Evolutionary conservation across 37 sponge, comb jelly and placozoan genomes (phyloP).

Genomic region (Tethya wilhelma): DNA sequence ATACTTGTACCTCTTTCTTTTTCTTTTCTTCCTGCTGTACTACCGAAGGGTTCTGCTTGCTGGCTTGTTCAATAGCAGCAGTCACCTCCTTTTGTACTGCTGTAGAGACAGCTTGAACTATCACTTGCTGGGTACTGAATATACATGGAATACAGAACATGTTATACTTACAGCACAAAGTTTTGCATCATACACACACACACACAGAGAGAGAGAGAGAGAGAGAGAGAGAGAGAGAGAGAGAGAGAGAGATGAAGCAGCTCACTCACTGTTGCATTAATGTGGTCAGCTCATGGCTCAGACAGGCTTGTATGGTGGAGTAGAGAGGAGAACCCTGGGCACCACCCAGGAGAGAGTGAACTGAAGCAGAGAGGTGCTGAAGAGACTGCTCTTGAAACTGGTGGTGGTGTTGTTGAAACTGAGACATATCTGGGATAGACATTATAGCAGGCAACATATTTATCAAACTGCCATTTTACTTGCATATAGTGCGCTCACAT

Average conservation of each 20-base stretch:
- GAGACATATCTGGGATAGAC: conserved; percentile 56
- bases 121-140: conserved; percentile 11
- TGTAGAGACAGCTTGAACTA: conserved; percentile 15
- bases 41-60: background rate
- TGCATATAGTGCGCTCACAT: conserved; percentile 52
- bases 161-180: too few relatives aligned
- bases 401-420: conserved; percentile 58
- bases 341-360: conserved; percentile 23
- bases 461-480: background rate
- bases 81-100: conserved; percentile 33
- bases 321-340: conserved; percentile 32
- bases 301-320: conserved; percentile 8
- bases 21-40: conserved; percentile 1
- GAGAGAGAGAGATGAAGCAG: background rate
- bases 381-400: conserved; percentile 37
- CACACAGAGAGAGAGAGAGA: background rate
- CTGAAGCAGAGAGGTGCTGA: conserved; percentile 32
- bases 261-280: conserved; percentile 28
- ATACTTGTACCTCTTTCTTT: conserved; percentile 18
- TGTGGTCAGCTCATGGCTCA: conserved; percentile 35
- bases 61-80: conserved; percentile 14
- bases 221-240: background rate
- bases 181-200: too few relatives aligned
- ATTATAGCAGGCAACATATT: background rate
- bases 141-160: too few relatives aligned